Base-by-base conservation (phyloP, 2,888 invertebrate genomes). In the Apotomis capreana region DNA sequence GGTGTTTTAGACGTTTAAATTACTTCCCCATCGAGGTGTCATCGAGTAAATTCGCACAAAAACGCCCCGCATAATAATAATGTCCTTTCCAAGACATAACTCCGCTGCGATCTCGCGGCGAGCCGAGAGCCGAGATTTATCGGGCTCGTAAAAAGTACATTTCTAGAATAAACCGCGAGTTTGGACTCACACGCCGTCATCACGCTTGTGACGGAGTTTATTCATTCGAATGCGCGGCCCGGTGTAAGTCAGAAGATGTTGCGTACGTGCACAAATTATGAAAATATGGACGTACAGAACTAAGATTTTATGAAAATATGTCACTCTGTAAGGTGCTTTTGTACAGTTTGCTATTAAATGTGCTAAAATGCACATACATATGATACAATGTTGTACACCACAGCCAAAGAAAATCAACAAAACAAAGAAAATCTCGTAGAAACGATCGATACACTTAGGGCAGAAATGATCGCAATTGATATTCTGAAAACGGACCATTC, bases 121-220 rank as follows among this genome's bases (percentile, higher is more conserved):
- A 84, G 86, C 81, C 79, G 84, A 87, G 88, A 89, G 86, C 81
- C 79, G 84, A 87, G 88, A 89, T 87, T 89, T 89, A 89, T 88
- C 85, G 86, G 76, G 81, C 79, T 84, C 87, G 85, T 89, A 89
- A 89, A 89, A 88, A 85, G 83, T 83, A 87, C 83, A 85, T 85
- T 81, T 83, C 80, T 80, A 78, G 81, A 81, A 80, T 80, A 86
- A 86, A 84, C 85, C 85, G 79, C 81, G 81, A 71, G 80, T 84
- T 86, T 65, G 77, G 80, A 79, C 80, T 81, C 79, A 64, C 76
- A 75, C 78, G 75, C 80, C 84, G 80, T 83, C 87, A 80, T 82
- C 81, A 72, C 76, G 79, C 81, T 81, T 77, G 77, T 81, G 80
- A 80, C 76, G 74, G 83, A 85, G 78, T 86, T 84, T 81, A 76